Evolutionary conservation across 2,888 invertebrate genomes (phyloP).

Genomic region (Ophonus ardosiacus): DNA sequence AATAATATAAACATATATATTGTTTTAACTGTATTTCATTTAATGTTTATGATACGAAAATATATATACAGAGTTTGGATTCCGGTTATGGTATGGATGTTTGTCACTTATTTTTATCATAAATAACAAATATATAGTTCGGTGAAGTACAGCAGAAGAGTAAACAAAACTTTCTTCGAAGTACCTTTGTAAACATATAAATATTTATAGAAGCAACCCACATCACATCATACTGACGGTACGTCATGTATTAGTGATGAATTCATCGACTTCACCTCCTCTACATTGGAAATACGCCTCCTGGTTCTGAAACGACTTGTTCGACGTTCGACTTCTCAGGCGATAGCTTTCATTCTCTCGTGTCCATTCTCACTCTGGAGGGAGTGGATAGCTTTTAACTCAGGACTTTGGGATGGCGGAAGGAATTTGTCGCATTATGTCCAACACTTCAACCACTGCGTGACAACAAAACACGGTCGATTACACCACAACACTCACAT

Average conservation of each 20-base stretch:
- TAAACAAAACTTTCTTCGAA: not conserved
- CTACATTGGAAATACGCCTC: not conserved
- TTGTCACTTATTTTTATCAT: not conserved
- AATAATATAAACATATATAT: too few relatives aligned
- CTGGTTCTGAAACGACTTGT: slow-evolving; percentile 6
- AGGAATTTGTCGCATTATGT: slow-evolving; percentile 30
- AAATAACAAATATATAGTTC: not conserved
- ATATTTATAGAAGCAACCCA: not conserved
- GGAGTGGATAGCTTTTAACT: slow-evolving; percentile 1
- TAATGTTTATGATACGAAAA: too few relatives aligned
- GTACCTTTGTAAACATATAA: not conserved
- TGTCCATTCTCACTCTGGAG: slow-evolving; percentile 1
- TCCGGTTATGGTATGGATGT: too few relatives aligned
- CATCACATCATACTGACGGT: not conserved
- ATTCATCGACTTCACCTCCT: not conserved
- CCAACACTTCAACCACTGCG: slow-evolving; percentile 22
- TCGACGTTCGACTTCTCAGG: not conserved
- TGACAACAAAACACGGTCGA: slow-evolving; percentile 24
- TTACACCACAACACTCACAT: slow-evolving; percentile 1
- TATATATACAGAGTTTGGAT: too few relatives aligned
- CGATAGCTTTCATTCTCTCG: slow-evolving; percentile 4
- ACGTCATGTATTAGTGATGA: not conserved
- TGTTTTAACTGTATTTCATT: too few relatives aligned
- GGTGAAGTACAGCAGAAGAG: not conserved
- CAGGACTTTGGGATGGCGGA: not conserved